Conservation (phyloP, 2,888 invertebrate species). For the Drosophila bunnanda region DNA sequence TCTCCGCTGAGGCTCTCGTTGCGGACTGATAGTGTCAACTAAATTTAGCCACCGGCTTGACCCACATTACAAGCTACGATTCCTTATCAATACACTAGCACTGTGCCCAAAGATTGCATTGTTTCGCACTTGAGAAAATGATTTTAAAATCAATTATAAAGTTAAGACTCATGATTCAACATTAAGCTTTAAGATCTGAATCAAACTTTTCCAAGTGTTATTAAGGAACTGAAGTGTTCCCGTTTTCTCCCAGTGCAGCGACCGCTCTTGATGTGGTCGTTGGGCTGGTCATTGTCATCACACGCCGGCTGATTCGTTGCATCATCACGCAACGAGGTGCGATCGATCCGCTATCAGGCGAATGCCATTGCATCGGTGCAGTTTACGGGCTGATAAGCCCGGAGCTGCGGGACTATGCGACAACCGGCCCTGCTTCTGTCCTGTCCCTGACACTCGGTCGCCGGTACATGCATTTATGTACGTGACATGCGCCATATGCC, state of each 20-base stretch:
- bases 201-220: not conserved
- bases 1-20: constrained; percentile 41
- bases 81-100: constrained; percentile 29
- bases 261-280: constrained; percentile 13
- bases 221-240: no score
- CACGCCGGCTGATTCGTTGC: constrained; percentile 38
- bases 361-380: constrained; percentile 38
- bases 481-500: constrained; percentile 5
- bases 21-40: constrained; percentile 62
- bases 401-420: constrained; percentile 20
- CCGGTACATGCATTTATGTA: constrained; percentile 31
- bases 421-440: constrained; percentile 4
- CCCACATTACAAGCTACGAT: constrained; percentile 61
- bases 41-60: constrained; percentile 61
- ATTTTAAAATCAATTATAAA: not conserved
- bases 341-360: constrained; percentile 36
- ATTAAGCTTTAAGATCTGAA: not conserved
- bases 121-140: no score
- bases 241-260: constrained; percentile 7
- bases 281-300: constrained; percentile 35
- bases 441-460: constrained; percentile 43
- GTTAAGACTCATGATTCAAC: not conserved
- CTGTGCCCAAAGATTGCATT: not conserved
- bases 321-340: constrained; percentile 41
- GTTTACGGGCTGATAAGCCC: constrained; percentile 38